Evolutionary conservation across 2,888 invertebrate species (phyloP).

Genomic region (Drepana falcataria): DNA sequence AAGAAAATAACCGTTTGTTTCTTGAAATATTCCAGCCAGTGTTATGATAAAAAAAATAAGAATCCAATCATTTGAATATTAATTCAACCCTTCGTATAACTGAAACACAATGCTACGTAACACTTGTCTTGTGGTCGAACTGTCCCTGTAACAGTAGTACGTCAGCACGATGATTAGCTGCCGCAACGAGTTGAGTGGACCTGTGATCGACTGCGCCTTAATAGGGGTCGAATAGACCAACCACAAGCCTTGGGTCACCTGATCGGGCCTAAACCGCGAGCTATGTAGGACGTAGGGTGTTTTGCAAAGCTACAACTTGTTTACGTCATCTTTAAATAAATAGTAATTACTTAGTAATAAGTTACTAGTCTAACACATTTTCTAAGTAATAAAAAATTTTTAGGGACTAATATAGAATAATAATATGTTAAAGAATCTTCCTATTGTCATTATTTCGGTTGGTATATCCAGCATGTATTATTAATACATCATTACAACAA

Average conservation of each 20-base stretch:
- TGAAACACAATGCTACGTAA: not conserved
- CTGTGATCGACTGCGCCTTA: conserved; percentile 51
- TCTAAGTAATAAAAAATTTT: too few species aligned
- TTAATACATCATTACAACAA: too few species aligned
- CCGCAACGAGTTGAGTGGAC: conserved; percentile 25
- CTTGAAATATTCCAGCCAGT: too few species aligned
- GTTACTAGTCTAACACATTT: too few species aligned
- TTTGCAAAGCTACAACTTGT: too few species aligned
- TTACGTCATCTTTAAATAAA: too few species aligned
- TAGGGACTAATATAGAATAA: too few species aligned
- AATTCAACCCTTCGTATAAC: not conserved
- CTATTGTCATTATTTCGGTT: too few species aligned
- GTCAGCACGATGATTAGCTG: conserved; percentile 12
- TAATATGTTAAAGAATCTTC: too few species aligned
- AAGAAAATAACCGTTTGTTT: too few species aligned
- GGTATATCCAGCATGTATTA: too few species aligned
- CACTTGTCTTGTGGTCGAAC: not conserved
- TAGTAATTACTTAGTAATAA: too few species aligned
- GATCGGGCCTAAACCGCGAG: conserved; percentile 36
- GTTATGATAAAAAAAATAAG: conserved; percentile 8
- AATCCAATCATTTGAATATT: conserved; percentile 11
- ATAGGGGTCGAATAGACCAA: conserved; percentile 38
- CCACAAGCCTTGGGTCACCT: conserved; percentile 66
- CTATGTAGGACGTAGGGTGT: conserved; percentile 36
- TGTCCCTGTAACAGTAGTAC: conserved; percentile 21